phyloP scores from a whole-genome alignment of 2,113 vertebrate species.

The Poicephalus gulielmi region DNA sequence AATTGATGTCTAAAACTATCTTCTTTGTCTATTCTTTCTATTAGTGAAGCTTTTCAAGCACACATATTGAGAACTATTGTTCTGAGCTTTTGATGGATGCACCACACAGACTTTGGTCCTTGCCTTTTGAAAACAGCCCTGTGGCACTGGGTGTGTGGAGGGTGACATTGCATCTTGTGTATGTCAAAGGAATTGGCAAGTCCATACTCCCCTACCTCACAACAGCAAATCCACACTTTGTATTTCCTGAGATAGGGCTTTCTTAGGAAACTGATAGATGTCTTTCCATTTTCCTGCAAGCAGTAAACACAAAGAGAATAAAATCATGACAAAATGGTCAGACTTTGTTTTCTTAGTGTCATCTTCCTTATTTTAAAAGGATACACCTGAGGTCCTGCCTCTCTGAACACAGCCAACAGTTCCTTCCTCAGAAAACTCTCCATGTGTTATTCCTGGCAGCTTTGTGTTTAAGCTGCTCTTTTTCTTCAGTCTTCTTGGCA shows the following conservation, averaged over 20 bases:
- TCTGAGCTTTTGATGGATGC: not conserved
- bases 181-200: not conserved
- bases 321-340: not conserved
- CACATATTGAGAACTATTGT: not conserved
- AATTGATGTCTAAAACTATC: not conserved
- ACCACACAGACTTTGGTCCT: not conserved
- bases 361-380: not conserved
- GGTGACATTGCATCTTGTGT: not conserved
- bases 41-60: not conserved
- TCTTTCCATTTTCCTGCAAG: not conserved
- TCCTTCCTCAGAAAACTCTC: not conserved
- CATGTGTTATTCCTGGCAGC: fast-evolving
- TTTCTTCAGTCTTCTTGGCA: not conserved
- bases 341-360: not conserved
- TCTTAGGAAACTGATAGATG: not conserved
- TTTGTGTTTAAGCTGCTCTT: not conserved
- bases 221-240: not conserved
- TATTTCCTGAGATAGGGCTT: not conserved
- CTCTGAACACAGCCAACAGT: not conserved
- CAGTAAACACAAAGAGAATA: not conserved
- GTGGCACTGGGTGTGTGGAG: not conserved
- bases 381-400: not conserved
- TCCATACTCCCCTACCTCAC: not conserved
- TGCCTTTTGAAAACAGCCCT: not conserved
- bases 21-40: not conserved